Evolutionary conservation across 2,113 vertebrate genomes (phyloP).

Genomic region (Halichoerus grypus): DNA sequence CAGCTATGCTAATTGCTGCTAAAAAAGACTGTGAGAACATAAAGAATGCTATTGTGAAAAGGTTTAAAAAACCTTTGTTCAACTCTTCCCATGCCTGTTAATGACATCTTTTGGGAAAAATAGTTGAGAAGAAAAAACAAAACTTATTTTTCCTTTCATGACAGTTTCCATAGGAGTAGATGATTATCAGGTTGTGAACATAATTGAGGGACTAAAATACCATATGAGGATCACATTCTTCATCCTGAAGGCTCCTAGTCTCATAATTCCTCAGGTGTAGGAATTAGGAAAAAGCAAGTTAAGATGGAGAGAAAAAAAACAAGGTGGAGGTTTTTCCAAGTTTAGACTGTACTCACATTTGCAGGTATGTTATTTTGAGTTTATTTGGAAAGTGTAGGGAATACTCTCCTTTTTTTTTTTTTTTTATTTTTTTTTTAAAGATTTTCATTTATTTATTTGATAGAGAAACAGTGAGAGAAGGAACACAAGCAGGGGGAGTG

Average conservation of each 20-base stretch:
- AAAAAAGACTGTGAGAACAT: constrained; percentile 27
- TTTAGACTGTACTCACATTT: background rate
- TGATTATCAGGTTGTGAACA: background rate
- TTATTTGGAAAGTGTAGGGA: constrained; percentile 19
- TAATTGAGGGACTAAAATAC: constrained; percentile 19
- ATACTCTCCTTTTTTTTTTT: background rate
- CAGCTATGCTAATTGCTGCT: background rate
- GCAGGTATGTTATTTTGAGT: constrained; percentile 25
- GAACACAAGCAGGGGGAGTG: no score
- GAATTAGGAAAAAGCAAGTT: background rate
- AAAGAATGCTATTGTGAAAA: background rate
- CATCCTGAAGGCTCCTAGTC: background rate
- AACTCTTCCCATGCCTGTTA: constrained; percentile 26
- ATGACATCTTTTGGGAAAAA: constrained; percentile 49
- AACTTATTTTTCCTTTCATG: constrained; percentile 15
- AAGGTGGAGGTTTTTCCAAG: background rate
- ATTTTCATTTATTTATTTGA: no score
- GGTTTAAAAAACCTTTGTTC: constrained; percentile 6
- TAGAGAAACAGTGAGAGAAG: no score
- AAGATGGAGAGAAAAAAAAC: background rate
- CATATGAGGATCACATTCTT: background rate
- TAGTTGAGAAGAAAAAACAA: background rate
- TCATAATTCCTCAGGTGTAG: background rate
- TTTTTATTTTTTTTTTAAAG: no score
- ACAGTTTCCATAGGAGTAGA: constrained; percentile 7